Percentiles rank a stretch among this genome's conserved stretches.
These are phyloP conservation scores for Echinometra lucunter DNA, from an alignment of 53 echinoderm and acorn worm species.

Conservation along the genomic window DNA sequence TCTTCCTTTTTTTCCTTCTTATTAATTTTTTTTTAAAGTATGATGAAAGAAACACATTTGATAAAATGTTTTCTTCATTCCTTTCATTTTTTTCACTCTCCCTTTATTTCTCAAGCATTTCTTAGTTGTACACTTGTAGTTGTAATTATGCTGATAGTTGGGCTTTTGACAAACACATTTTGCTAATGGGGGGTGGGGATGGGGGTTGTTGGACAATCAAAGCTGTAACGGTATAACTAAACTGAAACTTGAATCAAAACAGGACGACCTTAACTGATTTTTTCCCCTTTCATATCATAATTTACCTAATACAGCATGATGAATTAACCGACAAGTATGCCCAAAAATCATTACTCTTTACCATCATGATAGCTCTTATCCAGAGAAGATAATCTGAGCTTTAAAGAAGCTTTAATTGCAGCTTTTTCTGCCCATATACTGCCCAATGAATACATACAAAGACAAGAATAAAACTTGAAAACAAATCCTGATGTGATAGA, in stretches of 20 bases:
- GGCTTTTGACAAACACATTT: background rate
- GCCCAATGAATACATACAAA: constrained; percentile 44
- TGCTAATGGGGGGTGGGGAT: background rate
- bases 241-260: background rate
- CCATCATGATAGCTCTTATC: background rate
- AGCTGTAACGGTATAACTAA: background rate
- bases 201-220: background rate
- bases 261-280: background rate
- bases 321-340: background rate
- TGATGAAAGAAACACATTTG: background rate
- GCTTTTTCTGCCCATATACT: constrained; percentile 11
- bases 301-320: background rate
- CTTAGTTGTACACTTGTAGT: background rate
- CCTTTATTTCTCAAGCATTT: background rate
- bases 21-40: background rate
- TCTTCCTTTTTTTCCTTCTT: background rate
- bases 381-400: background rate
- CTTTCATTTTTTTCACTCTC: background rate
- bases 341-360: background rate
- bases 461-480: constrained; percentile 15
- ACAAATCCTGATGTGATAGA: constrained; percentile 47
- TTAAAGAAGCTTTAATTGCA: background rate
- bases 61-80: too few species aligned
- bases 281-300: background rate
- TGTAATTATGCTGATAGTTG: background rate